Conservation (phyloP, 1,140 invertebrate genomes). For the Chironomus tepperi region DNA sequence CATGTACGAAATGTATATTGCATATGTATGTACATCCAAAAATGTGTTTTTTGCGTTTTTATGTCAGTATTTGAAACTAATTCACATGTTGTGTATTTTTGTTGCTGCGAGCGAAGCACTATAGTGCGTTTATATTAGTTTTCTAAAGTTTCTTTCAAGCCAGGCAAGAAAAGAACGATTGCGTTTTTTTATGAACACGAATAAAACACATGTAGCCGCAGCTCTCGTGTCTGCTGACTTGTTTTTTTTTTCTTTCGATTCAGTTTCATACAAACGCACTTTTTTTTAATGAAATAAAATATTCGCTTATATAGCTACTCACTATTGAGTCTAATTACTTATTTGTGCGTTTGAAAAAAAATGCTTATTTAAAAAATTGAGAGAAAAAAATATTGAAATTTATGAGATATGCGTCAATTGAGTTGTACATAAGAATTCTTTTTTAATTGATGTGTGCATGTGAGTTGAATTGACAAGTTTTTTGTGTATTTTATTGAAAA, state of each 20-base stretch:
- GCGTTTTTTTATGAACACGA: background rate
- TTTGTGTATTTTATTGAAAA: too few species aligned
- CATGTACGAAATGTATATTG: background rate
- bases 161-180: background rate
- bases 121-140: constrained; percentile 1
- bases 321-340: background rate
- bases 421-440: too few species aligned
- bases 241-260: background rate
- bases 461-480: too few species aligned
- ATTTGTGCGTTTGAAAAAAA: constrained; percentile 9
- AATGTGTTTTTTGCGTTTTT: too few species aligned
- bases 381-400: background rate
- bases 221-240: background rate
- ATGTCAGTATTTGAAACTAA: background rate
- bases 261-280: background rate
- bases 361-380: background rate
- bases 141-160: background rate
- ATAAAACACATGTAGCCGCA: background rate
- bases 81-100: background rate
- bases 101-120: background rate
- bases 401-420: too few species aligned
- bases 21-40: too few species aligned
- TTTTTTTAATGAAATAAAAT: background rate
- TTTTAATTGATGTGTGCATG: too few species aligned
- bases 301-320: background rate